Evolutionary conservation across 1,140 invertebrate genomes (phyloP), one percentile per base, ranked within the genome.

Genomic region (Drosophila lini): DNA sequence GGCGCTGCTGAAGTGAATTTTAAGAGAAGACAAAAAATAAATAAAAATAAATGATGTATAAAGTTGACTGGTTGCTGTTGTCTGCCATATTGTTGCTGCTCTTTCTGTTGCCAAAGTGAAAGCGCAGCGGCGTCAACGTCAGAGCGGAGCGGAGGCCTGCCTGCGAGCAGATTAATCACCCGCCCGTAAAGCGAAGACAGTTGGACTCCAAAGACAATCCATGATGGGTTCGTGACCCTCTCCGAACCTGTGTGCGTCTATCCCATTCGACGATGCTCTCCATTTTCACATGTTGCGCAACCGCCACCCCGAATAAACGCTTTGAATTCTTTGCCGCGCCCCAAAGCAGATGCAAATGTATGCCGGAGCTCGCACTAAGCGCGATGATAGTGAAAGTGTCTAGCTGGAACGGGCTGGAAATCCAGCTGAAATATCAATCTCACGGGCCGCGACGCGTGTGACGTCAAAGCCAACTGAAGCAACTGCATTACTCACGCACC

Each of bases 1-100:
- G 25, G 40, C 62, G 60, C 69, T 74, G 63, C 69, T 70, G 77
- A 86, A 86, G 84, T 89, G 84, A 88, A 82, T 89, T 88, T 88
- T 48, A 78, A 55, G 74, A 68, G 62, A 69, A 45, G 67, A 56
- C 56, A 47, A 74, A 81, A 86, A 78, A 69, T 59, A 62, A 45
- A 67, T 64, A 78, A 86, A 88, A 74, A 75, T 82, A 81, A 68
- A 82, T 61, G 57, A 74, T 74, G 69, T 61, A 74, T 62, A 74
- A 73, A 71, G 69, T 73, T 73, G 68, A 74, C 69, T 70, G 56
- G 68, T 50, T 45, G 58, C 16, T 59, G 58, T 40, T 68, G 62
- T 16, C 25, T 50, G 47, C 47, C 47, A 50, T 50, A 31, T 32
- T 31, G 70, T n/a, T 44, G 57, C 16, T 53, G 57, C 36, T 47